phyloP scores from a whole-genome alignment of 2,888 invertebrate genomes.

The Meteorus cinctellus region DNA sequence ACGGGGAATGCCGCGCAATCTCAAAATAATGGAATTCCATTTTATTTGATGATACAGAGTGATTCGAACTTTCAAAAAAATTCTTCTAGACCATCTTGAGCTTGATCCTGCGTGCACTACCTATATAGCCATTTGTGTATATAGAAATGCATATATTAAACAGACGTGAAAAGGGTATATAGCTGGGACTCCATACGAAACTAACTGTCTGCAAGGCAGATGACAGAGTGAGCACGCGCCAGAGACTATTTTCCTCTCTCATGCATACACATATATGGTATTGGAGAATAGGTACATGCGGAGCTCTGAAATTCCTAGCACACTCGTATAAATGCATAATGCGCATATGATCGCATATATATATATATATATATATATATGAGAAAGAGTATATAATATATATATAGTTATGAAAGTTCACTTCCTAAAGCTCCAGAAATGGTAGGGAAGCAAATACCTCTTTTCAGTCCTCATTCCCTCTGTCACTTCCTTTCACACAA shows the following conservation, averaged over 20 bases:
- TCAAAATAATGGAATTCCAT: conserved; percentile 67
- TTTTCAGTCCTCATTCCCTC: conserved; percentile 16
- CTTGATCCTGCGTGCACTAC: background rate
- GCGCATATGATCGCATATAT: conserved; percentile 53
- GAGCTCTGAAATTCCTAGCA: conserved; percentile 21
- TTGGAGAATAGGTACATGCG: background rate
- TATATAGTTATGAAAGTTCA: conserved; percentile 22
- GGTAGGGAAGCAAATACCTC: conserved; percentile 52
- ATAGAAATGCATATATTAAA: background rate
- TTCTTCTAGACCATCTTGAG: background rate
- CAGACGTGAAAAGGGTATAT: background rate
- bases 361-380: conserved; percentile 50
- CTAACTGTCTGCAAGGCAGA: conserved; percentile 29
- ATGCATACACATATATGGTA: conserved; percentile 34
- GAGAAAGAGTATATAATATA: background rate
- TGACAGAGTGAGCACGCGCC: conserved; percentile 20
- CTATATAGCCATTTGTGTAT: background rate
- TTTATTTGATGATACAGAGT: conserved; percentile 59
- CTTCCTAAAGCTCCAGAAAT: conserved; percentile 53
- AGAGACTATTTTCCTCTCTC: conserved; percentile 38
- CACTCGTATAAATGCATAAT: conserved; percentile 30
- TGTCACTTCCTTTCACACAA: background rate
- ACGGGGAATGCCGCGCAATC: background rate
- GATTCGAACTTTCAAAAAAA: conserved; percentile 52
- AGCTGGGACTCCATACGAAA: background rate